Evolutionary conservation across 2,113 vertebrate species (phyloP).

Genomic region (Clarias macrocephalus): DNA sequence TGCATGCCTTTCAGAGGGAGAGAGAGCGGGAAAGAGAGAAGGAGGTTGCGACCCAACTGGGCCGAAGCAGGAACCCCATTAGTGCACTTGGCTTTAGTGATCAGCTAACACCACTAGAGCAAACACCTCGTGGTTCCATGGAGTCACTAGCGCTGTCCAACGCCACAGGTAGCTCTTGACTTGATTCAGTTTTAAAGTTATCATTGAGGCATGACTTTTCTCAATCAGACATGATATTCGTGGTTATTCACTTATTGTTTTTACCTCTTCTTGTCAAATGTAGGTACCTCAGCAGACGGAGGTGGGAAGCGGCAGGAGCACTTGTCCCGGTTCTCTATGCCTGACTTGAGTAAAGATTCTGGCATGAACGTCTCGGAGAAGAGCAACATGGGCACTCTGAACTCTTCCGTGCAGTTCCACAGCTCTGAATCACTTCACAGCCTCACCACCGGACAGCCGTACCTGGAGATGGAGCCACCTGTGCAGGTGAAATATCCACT

Average conservation of each 20-base stretch:
- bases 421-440: constrained; percentile 93
- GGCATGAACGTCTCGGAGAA: constrained; percentile 96
- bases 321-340: constrained; percentile 97
- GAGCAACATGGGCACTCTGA: constrained; percentile 90
- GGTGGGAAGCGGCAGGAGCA: constrained; percentile 90
- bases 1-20: constrained; percentile 85
- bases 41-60: constrained; percentile 72
- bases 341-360: constrained; percentile 97
- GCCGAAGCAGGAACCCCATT: constrained; percentile 90
- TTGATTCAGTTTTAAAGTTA: not conserved
- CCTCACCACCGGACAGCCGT: constrained; percentile 82
- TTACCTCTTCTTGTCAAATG: not conserved
- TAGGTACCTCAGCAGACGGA: constrained; percentile 87
- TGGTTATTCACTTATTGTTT: not conserved
- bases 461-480: constrained; percentile 84
- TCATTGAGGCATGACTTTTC: not conserved
- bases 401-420: constrained; percentile 88
- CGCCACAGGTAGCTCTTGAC: constrained; percentile 79
- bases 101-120: constrained; percentile 87
- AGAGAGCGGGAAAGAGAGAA: constrained; percentile 71
- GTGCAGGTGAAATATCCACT: constrained; percentile 76
- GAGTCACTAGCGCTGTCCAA: constrained; percentile 92
- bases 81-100: constrained; percentile 88
- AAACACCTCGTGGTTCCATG: constrained; percentile 91
- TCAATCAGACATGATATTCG: not conserved